Evolutionary conservation across 2,888 invertebrate species (phyloP).

Genomic region (Stegana nigrithorax): DNA sequence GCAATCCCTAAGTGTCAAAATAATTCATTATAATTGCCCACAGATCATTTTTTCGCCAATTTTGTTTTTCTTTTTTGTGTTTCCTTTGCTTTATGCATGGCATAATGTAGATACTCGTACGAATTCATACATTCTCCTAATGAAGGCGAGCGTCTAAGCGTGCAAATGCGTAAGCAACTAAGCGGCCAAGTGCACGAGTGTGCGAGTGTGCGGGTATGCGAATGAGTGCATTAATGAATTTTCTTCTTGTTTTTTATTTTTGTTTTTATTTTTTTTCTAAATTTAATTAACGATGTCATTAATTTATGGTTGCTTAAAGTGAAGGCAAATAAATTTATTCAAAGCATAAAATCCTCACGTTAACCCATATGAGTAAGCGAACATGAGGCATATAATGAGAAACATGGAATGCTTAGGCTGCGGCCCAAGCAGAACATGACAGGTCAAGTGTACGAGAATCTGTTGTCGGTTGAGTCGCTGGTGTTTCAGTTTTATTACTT

Average conservation of each 20-base stretch:
- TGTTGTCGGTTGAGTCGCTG: too few relatives aligned
- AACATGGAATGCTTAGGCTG: too few relatives aligned
- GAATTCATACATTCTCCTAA: neutral
- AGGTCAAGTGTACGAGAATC: too few relatives aligned
- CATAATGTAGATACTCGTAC: too few relatives aligned
- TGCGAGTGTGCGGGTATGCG: neutral
- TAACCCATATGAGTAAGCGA: too few relatives aligned
- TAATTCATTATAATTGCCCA: constrained; percentile 66
- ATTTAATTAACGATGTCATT: constrained; percentile 57
- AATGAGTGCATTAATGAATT: constrained; percentile 52
- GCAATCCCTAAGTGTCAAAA: constrained; percentile 57
- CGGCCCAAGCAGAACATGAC: too few relatives aligned
- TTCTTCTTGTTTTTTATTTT: constrained; percentile 13
- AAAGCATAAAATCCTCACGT: too few relatives aligned
- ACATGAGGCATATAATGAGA: too few relatives aligned
- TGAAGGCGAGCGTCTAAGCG: neutral
- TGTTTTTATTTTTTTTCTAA: constrained; percentile 52
- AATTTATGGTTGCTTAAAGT: too few relatives aligned
- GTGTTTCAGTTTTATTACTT: too few relatives aligned
- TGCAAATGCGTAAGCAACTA: neutral
- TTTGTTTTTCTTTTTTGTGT: constrained; percentile 7
- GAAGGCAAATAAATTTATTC: too few relatives aligned
- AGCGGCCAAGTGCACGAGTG: neutral
- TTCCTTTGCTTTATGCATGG: neutral
- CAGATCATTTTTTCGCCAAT: constrained; percentile 52